A percentile compares a stretch with the other conserved stretches of the same genome.
These are phyloP conservation scores for Euzophera pinguis DNA, from an alignment of 2,888 invertebrate genomes.

Conservation along the genomic window DNA sequence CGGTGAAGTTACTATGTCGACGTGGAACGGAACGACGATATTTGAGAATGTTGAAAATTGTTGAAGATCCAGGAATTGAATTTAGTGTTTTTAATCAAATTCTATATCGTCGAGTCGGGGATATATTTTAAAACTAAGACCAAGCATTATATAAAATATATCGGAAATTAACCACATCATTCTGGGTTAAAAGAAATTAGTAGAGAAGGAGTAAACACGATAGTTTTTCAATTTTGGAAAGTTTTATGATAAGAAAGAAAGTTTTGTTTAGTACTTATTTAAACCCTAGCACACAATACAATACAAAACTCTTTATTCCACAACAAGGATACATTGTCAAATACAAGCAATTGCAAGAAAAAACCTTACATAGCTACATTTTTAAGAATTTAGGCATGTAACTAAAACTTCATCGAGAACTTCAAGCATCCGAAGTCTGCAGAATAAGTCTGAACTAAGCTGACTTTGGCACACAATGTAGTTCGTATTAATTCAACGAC, in stretches of 20 bases:
- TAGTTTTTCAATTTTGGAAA: too few relatives aligned
- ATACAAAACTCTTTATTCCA: too few relatives aligned
- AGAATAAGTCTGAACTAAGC: constrained; percentile 4
- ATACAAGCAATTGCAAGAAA: too few relatives aligned
- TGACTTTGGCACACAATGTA: constrained; percentile 4
- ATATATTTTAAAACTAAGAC: not conserved
- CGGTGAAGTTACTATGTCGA: constrained; percentile 43
- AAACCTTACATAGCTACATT: not conserved
- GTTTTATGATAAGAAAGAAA: too few relatives aligned
- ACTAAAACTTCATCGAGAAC: not conserved
- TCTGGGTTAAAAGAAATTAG: too few relatives aligned
- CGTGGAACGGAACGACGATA: constrained; percentile 40
- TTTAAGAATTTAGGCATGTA: not conserved
- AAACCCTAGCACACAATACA: too few relatives aligned
- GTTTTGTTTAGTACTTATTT: too few relatives aligned
- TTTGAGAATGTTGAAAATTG: not conserved
- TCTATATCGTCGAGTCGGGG: not conserved
- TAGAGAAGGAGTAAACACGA: too few relatives aligned
- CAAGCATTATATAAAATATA: too few relatives aligned
- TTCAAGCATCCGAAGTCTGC: not conserved
- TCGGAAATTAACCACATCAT: too few relatives aligned
- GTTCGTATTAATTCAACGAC: constrained; percentile 7
- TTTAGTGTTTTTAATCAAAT: not conserved
- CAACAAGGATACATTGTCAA: too few relatives aligned
- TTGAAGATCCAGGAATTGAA: not conserved